A percentile compares a stretch with the other conserved stretches of the same genome.
phyloP scores from a whole-genome alignment of 2,113 vertebrate species.

The Helogale parvula region DNA sequence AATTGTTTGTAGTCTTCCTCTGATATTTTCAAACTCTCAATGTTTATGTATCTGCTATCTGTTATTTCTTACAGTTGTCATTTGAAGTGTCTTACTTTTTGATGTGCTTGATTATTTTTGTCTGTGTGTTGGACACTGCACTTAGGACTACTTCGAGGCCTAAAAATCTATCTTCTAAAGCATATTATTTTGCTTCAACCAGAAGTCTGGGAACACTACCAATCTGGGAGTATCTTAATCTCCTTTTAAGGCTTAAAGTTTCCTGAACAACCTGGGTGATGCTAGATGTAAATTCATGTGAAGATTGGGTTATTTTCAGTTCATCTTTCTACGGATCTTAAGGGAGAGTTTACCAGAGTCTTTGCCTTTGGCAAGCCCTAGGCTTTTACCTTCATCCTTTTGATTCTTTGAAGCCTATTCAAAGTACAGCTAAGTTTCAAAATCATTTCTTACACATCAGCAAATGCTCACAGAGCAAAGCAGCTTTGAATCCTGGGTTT shows the following conservation, averaged over 20 bases:
- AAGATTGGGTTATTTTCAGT: neutral
- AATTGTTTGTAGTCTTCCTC: neutral
- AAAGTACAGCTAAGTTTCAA: slow-evolving; percentile 1
- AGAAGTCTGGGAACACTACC: neutral
- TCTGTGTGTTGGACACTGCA: neutral
- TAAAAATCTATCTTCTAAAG: neutral
- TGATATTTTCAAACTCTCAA: neutral
- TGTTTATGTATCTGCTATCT: neutral
- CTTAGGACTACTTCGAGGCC: neutral
- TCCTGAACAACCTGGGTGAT: neutral
- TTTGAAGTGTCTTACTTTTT: neutral
- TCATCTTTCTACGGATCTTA: neutral
- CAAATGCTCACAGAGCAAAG: neutral
- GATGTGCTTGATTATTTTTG: slow-evolving; percentile 18
- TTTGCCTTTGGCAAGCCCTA: neutral
- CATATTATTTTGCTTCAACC: neutral
- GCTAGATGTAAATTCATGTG: neutral
- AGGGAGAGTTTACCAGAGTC: neutral
- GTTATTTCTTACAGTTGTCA: neutral
- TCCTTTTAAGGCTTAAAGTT: neutral
- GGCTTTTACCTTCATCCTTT: slow-evolving; percentile 33
- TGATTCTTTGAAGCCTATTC: neutral
- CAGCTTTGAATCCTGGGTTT: neutral
- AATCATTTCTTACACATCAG: neutral
- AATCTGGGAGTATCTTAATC: neutral